These are phyloP conservation scores for Nymphalis urticae DNA, from an alignment of 2,888 invertebrate genomes.

Conservation along the genomic window DNA sequence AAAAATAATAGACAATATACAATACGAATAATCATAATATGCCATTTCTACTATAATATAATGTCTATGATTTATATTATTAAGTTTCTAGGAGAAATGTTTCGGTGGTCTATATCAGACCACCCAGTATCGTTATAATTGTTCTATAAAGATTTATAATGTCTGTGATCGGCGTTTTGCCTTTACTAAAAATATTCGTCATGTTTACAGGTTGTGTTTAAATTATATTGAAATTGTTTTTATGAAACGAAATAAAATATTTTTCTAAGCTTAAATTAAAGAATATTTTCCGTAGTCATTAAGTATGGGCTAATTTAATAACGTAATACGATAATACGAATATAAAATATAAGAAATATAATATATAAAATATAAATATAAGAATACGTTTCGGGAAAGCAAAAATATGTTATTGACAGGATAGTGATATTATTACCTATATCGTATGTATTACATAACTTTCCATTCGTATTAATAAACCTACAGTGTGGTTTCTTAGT, in stretches of 20 bases:
- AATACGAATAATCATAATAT: background rate
- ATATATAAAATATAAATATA: no score
- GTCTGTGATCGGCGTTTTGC: slow-evolving; percentile 43
- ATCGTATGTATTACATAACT: no score
- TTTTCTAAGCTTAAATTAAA: background rate
- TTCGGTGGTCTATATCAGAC: slow-evolving; percentile 63
- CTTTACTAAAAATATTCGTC: slow-evolving; percentile 35
- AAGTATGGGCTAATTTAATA: no score
- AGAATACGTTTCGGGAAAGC: no score
- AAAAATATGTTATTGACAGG: no score
- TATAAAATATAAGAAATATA: no score
- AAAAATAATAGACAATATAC: background rate
- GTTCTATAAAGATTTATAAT: slow-evolving; percentile 66
- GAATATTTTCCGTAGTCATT: background rate
- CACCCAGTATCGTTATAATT: slow-evolving; percentile 64
- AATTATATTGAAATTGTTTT: slow-evolving; percentile 25
- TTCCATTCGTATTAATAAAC: no score
- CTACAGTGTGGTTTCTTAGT: no score
- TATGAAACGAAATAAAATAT: background rate
- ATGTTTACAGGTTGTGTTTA: slow-evolving; percentile 29
- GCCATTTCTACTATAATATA: background rate
- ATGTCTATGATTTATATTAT: slow-evolving; percentile 49
- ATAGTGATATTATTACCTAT: no score
- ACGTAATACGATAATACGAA: no score
- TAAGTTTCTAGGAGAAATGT: slow-evolving; percentile 42